These are phyloP conservation scores for Plecturocebus donacophilus DNA, from an alignment of 2,113 vertebrate genomes.

Conservation along the genomic window DNA sequence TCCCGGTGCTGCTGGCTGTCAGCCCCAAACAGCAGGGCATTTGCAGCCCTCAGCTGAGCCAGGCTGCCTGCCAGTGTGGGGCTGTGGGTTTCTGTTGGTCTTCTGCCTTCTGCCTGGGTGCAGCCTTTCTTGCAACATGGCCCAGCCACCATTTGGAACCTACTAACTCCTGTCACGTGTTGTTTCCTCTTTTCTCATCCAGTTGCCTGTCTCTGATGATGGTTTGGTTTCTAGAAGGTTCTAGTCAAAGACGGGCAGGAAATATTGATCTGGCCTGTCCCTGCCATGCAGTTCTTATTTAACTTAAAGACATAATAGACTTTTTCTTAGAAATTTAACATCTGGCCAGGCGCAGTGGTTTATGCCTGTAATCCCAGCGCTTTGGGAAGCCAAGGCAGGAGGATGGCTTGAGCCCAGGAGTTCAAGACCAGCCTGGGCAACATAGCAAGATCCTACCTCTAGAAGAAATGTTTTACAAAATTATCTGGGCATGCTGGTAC, in stretches of 20 bases:
- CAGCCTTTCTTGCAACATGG: fast-evolving
- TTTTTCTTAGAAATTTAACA: not conserved
- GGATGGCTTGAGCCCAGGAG: no score
- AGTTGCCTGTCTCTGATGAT: not conserved
- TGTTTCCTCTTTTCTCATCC: not conserved
- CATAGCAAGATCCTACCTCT: no score
- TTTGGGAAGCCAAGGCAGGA: no score
- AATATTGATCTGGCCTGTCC: not conserved
- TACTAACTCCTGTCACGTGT: not conserved
- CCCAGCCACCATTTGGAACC: not conserved
- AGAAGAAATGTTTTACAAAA: no score
- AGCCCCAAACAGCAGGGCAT: not conserved
- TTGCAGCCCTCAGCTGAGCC: not conserved
- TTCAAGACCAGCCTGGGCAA: no score
- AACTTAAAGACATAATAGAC: not conserved
- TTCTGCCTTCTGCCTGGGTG: not conserved
- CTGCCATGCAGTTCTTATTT: not conserved
- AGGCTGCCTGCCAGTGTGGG: not conserved
- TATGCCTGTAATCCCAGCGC: no score
- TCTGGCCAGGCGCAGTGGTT: no score
- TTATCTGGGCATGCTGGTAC: no score
- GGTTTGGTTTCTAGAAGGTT: not conserved
- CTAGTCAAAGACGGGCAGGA: not conserved
- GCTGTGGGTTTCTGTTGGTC: not conserved
- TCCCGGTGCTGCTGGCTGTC: not conserved